phyloP scores from a whole-genome alignment of 1,140 invertebrate genomes.

The Bombus superbus region DNA sequence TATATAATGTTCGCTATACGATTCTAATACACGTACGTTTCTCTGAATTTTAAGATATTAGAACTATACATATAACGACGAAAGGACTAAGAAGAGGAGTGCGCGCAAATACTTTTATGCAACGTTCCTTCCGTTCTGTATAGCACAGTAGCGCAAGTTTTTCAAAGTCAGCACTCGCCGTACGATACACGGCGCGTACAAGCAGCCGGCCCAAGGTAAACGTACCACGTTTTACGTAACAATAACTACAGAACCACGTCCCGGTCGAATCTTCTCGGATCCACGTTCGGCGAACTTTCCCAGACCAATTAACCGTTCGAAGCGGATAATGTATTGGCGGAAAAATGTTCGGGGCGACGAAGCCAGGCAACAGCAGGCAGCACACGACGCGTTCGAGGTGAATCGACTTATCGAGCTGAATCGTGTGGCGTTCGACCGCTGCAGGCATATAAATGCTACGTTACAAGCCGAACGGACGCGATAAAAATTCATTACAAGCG shows the following conservation, averaged over 20 bases:
- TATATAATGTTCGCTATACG: no score
- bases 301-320: constrained; percentile 22
- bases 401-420: not conserved
- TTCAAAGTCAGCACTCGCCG: no score
- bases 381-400: not conserved
- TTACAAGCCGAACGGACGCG: constrained; percentile 46
- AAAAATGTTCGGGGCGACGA: not conserved
- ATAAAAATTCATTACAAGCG: constrained; percentile 62
- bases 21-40: no score
- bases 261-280: not conserved
- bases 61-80: no score
- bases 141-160: no score
- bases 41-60: no score
- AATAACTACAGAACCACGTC: not conserved
- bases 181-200: not conserved
- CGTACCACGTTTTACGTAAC: not conserved
- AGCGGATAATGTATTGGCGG: constrained; percentile 8
- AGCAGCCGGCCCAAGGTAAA: not conserved
- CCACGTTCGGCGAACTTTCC: not conserved
- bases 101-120: no score
- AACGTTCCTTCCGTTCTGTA: no score
- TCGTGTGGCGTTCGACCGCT: constrained; percentile 28
- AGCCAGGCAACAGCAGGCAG: not conserved
- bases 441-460: constrained; percentile 51
- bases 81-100: no score